A percentile compares a stretch with the other conserved stretches of the same genome.
These are phyloP conservation scores for Pseudomyrmex pallidus DNA, from an alignment of 1,140 invertebrate genomes.

Conservation along the genomic window DNA sequence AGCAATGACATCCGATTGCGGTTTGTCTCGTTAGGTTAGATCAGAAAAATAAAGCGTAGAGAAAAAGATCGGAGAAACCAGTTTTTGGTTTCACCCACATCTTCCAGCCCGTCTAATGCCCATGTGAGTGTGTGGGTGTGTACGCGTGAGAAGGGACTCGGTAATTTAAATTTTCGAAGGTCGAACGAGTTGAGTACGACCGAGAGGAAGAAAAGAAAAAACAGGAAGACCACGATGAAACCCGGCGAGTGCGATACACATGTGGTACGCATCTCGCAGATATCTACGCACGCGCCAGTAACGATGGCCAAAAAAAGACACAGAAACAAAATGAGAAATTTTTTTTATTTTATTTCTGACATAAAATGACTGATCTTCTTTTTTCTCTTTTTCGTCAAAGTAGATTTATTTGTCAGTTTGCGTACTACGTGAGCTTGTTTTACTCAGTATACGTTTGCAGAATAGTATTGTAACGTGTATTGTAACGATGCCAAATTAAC, in stretches of 20 bases:
- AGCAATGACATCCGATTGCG: slow-evolving; percentile 39
- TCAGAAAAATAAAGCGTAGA: neutral
- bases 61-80: slow-evolving; percentile 60
- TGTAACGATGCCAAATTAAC: slow-evolving; percentile 2
- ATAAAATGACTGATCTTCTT: too few relatives aligned
- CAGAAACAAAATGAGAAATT: slow-evolving; percentile 16
- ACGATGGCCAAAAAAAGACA: neutral
- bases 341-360: neutral
- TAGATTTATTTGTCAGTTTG: neutral
- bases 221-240: slow-evolving; percentile 32
- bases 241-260: slow-evolving; percentile 35
- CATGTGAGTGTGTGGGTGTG: neutral
- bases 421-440: neutral
- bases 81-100: slow-evolving; percentile 73
- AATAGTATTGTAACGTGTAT: neutral
- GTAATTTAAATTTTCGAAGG: slow-evolving; percentile 75
- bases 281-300: slow-evolving; percentile 57
- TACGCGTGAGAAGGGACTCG: slow-evolving; percentile 21
- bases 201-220: slow-evolving; percentile 31
- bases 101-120: slow-evolving; percentile 40
- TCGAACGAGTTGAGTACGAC: slow-evolving; percentile 41
- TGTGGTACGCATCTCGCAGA: slow-evolving; percentile 67
- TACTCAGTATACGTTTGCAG: neutral
- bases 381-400: neutral
- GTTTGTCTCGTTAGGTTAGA: slow-evolving; percentile 27